These are phyloP conservation scores for Carabus problematicus DNA, from an alignment of 2,888 invertebrate species.

Conservation along the genomic window DNA sequence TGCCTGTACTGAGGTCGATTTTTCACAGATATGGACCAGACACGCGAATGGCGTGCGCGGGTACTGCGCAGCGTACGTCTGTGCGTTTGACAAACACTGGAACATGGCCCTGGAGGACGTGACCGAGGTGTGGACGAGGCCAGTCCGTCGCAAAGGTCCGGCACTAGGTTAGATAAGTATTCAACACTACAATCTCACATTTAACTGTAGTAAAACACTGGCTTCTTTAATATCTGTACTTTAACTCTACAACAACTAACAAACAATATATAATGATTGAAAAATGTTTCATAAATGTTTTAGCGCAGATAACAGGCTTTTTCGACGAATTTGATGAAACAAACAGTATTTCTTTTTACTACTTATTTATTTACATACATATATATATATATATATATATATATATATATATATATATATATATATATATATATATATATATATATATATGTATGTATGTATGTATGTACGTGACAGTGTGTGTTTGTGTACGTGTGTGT, in stretches of 20 bases:
- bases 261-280: not conserved
- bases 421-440: no score
- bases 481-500: no score
- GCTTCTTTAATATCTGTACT: not conserved
- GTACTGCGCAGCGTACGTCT: constrained; percentile 76
- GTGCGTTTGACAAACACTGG: constrained; percentile 94
- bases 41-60: constrained; percentile 77
- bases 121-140: constrained; percentile 79
- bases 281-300: no score
- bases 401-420: no score
- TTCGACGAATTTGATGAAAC: no score
- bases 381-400: no score
- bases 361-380: not conserved
- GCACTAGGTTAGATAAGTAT: constrained; percentile 67
- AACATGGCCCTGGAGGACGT: constrained; percentile 87
- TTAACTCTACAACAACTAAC: not conserved
- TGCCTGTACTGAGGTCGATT: no score
- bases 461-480: constrained; percentile 6
- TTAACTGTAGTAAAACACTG: not conserved
- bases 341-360: no score
- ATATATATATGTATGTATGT: constrained; percentile 3
- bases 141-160: constrained; percentile 67
- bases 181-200: no score
- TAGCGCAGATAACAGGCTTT: not conserved
- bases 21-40: constrained; percentile 79